These are phyloP conservation scores for Oreochromis mossambicus DNA, from an alignment of 2,797 vertebrate species.

Conservation along the genomic window DNA sequence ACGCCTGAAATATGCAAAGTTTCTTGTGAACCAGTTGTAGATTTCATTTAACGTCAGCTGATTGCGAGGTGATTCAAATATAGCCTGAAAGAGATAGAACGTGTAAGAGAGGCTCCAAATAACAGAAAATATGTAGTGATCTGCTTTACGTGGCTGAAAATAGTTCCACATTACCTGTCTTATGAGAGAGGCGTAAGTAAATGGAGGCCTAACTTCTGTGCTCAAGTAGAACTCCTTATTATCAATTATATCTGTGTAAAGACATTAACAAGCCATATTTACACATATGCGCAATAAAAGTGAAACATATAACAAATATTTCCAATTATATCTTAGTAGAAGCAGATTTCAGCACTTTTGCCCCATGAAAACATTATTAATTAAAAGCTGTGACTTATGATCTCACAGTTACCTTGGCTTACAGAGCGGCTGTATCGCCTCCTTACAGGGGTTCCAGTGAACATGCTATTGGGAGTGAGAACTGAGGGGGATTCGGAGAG, in stretches of 20 bases:
- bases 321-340: not conserved
- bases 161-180: conserved; percentile 84
- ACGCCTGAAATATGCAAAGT: conserved; percentile 97
- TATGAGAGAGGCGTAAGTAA: conserved; percentile 98
- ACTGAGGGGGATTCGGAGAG: conserved; percentile 88
- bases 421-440: conserved; percentile 94
- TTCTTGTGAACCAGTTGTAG: conserved; percentile 99
- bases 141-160: accelerated
- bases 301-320: not conserved
- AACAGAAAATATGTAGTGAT: not conserved
- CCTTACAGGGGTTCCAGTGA: conserved; percentile 88
- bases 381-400: not conserved
- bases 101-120: not conserved
- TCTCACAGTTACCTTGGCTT: conserved; percentile 86
- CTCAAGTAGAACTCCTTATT: conserved; percentile 99
- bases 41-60: conserved; percentile 99
- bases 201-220: conserved; percentile 96
- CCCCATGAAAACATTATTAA: not conserved
- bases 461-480: conserved; percentile 91
- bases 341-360: not conserved
- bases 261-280: not conserved
- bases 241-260: conserved; percentile 91
- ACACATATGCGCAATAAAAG: not conserved
- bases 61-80: conserved; percentile 96
- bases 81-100: conserved; percentile 79